Base-by-base conservation (phyloP, 2,888 invertebrate species). In the Orchesellides sinensis region DNA sequence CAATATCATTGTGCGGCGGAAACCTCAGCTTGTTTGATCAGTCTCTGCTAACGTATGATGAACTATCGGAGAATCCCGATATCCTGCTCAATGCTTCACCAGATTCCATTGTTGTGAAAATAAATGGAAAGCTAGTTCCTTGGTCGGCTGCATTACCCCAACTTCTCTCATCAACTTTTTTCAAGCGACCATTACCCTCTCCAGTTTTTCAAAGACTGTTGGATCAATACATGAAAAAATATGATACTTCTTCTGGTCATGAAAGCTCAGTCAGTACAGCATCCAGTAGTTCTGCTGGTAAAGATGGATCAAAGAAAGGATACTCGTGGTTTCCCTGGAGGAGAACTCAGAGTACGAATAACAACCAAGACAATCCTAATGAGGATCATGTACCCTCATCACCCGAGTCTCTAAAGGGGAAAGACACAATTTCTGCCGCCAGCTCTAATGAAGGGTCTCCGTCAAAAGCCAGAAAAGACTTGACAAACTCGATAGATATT, bases 121-220 rank as follows among this genome's bases (percentile, higher is more conserved):
- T 98, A 84, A 94, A 94, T 89, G 95, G 95, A 88, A 96, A 97
- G 91, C 96, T 94, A 91, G 95, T 96, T 92, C 96, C 95, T 89
- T 98, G 98, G 97, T 92, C 94, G 87, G 94, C 95, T 88, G 98
- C 98, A 88, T 95, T 95, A 83, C 96, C 98, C 54, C 93, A 98
- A 89, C 93, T 99, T 89, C 93, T 98, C 89, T 96, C 96, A 86
- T 92, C 96, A 86, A 93, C 96, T 85, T 94, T 95, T 87, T 98
- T 95, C 92, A 94, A 96, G 89, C 93, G 96, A 89, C 94, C 95
- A 77, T 91, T 98, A 88, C 95, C 98, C 25, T 73, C 78, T 19
- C 74, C 79, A 14, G 82, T 88, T 21, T 85, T 87, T 45, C 84
- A 35, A 89, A 90, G 86, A 77, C 74, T 88, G 32, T 79, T 88